A percentile compares a stretch with the other conserved stretches of the same genome.
Evolutionary conservation across 2,888 invertebrate species (phyloP).

Genomic region (Ctena decussata): DNA sequence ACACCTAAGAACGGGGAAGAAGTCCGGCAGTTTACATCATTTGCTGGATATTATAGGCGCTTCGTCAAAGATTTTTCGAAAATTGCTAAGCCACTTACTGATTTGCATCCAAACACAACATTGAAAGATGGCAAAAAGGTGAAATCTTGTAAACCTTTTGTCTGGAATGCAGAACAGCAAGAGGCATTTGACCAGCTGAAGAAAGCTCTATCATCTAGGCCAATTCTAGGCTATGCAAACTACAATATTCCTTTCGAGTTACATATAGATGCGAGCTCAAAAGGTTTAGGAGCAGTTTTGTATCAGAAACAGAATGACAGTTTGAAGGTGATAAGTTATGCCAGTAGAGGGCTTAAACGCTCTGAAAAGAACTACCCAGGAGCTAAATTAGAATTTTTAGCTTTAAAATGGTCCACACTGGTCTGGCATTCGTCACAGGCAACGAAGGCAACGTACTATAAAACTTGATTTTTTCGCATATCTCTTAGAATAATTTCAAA

Average conservation of each 20-base stretch:
- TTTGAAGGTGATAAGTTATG: slow-evolving; percentile 23
- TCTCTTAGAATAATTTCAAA: too few species aligned
- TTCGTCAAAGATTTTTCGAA: too few species aligned
- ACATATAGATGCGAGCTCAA: slow-evolving; percentile 13
- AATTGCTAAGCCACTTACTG: neutral
- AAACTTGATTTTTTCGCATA: too few species aligned
- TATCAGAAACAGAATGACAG: slow-evolving; percentile 7
- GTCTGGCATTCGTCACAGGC: too few species aligned
- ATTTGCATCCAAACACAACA: neutral
- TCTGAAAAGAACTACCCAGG: neutral
- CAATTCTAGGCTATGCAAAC: slow-evolving; percentile 30
- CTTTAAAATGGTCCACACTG: too few species aligned
- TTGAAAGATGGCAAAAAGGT: neutral
- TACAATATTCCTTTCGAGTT: slow-evolving; percentile 25
- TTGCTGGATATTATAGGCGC: slow-evolving; percentile 36
- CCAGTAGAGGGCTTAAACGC: neutral
- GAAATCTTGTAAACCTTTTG: neutral
- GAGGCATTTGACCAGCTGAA: slow-evolving; percentile 23
- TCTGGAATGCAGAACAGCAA: slow-evolving; percentile 17
- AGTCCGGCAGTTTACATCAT: too few species aligned
- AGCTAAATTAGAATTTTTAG: slow-evolving; percentile 19
- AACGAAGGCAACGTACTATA: too few species aligned
- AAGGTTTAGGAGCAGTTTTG: too few species aligned
- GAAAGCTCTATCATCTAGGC: slow-evolving; percentile 2
- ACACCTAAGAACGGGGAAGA: neutral